phyloP scores from a whole-genome alignment of 2,888 invertebrate species.

The Patella pellucida region DNA sequence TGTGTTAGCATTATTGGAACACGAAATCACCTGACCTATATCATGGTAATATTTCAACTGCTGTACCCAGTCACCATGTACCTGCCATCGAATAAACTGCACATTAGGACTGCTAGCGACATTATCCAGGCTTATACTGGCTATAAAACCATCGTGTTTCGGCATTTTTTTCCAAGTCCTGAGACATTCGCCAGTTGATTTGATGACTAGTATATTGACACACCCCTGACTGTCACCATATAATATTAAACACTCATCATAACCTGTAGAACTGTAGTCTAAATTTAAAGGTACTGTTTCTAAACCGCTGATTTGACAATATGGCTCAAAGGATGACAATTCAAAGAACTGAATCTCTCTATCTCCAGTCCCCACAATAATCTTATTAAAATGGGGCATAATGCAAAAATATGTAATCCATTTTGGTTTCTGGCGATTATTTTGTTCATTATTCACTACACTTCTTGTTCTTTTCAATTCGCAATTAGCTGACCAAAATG shows the following conservation, averaged over 20 bases:
- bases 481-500: constrained; percentile 67
- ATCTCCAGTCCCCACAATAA: constrained; percentile 69
- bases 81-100: constrained; percentile 69
- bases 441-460: constrained; percentile 62
- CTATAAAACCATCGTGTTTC: constrained; percentile 68
- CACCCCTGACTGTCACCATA: constrained; percentile 71
- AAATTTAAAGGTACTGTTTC: constrained; percentile 70
- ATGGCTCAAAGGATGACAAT: constrained; percentile 70
- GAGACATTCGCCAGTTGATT: constrained; percentile 68
- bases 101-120: constrained; percentile 60
- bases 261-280: constrained; percentile 68
- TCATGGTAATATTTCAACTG: constrained; percentile 69
- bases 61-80: constrained; percentile 71
- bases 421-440: constrained; percentile 62
- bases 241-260: constrained; percentile 69
- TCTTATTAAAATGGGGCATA: constrained; percentile 70
- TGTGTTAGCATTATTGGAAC: constrained; percentile 69
- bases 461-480: constrained; percentile 64
- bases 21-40: constrained; percentile 70
- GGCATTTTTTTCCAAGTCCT: constrained; percentile 70
- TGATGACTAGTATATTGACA: constrained; percentile 69
- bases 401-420: constrained; percentile 72
- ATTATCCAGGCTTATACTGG: constrained; percentile 65
- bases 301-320: constrained; percentile 70
- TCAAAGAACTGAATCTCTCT: constrained; percentile 72